Evolutionary conservation across 2,888 invertebrate species (phyloP), one percentile per base, ranked within the genome.

Genomic region (Lepetodrilus schrolli): DNA sequence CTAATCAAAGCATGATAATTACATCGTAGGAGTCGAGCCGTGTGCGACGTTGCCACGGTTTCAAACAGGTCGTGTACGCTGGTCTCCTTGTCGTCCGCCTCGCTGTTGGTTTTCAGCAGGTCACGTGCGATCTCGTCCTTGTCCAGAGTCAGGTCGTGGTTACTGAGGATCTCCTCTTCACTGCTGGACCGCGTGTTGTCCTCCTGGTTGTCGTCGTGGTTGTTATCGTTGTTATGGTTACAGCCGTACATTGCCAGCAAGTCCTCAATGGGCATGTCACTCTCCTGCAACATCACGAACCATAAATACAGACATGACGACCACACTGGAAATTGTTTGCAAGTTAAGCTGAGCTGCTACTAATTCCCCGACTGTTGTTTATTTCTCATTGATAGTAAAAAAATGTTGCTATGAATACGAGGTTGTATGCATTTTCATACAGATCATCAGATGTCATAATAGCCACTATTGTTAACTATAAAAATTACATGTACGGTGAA

Each of bases 201-300:
- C n/a, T n/a, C n/a, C n/a, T n/a, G n/a, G n/a, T n/a, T n/a, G 10
- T 66, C 70, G 3, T 73, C n/a, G 23, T 72, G 75, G 5, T 76
- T 75, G 8, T 74, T 47, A 38, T 72, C 72, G 2, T 68, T 37
- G 4, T 58, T 72, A 10, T 43, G 47, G 58, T 75, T 71, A 74
- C 82, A 82, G 0, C 84, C 83, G 76, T 98, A 98, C 91, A 97
- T 93, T 10, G 96, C 96, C 85, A 98, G 92, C 74, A 98, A 92
- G 89, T 97, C 96, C 88, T 97, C 97, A 83, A 98, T 92, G 78
- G 98, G 98, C 96, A 98, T 98, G 92, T 98, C 96, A 90, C 97
- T 95, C 92, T 97, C 97, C 93, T 94, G 88, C 17, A 83, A 82
- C 43, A 78, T n/a, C n/a, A n/a, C 70, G 30, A 49, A 65, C n/a